These are phyloP conservation scores for Drosophila triauraria DNA, from an alignment of 1,140 invertebrate genomes.

Conservation along the genomic window DNA sequence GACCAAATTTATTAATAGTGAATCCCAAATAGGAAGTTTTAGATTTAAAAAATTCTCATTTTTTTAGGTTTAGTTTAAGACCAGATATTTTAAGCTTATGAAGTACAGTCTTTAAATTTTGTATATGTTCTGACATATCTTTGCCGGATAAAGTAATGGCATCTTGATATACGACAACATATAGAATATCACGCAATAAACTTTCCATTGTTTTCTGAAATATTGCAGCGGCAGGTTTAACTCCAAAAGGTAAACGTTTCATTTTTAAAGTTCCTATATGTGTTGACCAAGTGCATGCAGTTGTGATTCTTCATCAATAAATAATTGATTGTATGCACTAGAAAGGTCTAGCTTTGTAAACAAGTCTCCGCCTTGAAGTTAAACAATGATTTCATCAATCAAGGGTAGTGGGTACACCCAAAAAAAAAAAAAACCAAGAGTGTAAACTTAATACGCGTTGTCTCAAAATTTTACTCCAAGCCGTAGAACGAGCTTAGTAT, in stretches of 20 bases:
- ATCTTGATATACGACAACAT: too few relatives aligned
- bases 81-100: slow-evolving; percentile 2
- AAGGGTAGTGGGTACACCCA: too few relatives aligned
- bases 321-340: too few relatives aligned
- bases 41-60: background rate
- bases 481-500: too few relatives aligned
- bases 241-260: slow-evolving; percentile 1
- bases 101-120: slow-evolving; percentile 6
- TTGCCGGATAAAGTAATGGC: background rate
- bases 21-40: background rate
- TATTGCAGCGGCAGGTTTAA: background rate
- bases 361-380: too few relatives aligned
- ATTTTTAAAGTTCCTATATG: slow-evolving; percentile 4
- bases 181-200: background rate
- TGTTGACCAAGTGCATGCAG: slow-evolving; percentile 1
- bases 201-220: slow-evolving; percentile 8
- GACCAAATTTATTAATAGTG: background rate
- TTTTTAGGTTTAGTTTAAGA: slow-evolving; percentile 6
- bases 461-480: too few relatives aligned
- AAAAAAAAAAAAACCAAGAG: too few relatives aligned
- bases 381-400: too few relatives aligned
- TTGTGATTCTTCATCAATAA: background rate
- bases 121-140: background rate
- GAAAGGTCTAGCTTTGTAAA: too few relatives aligned
- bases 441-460: too few relatives aligned